Base-by-base conservation (phyloP, 2,888 invertebrate genomes). In the Saturnia japonica region DNA sequence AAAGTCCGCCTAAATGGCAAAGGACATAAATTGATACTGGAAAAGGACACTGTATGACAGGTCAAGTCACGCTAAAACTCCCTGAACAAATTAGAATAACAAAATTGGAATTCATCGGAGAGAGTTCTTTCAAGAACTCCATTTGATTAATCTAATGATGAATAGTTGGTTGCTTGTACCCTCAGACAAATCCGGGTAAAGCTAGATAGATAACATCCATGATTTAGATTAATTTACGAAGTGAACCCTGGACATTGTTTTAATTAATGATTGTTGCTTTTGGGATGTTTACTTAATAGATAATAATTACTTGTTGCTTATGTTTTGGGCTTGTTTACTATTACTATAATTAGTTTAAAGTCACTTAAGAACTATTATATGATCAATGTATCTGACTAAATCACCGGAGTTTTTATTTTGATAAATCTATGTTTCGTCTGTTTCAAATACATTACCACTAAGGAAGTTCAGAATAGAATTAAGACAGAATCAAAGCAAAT, bases 151-250 rank as follows among this genome's bases (percentile, higher is more conserved):
- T 60, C 25, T 60, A 28, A 60, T 28, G 14, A 3, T 12, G 22
- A 22, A 54, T 1, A n/a, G 14, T 8, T n/a, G 0, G 57, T 60
- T 60, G 57, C 19, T 60, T 28, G 25, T 25, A 14, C 57, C 22
- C 54, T 28, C n/a, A 54, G 14, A n/a, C 4, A 22, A 68, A 40
- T 54, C 12, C 22, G 54, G 25, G 54, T 51, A 54, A 54, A 54
- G 34, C 54, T n/a, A 42, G 70, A 70, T 25, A 43, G 66, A 43
- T 67, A 25, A 25, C 54, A 43, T 47, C 42, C 43, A 40, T 43
- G 54, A 67, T 67, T 70, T 66, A 25, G 54, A 67, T 22, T 51
- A 54, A 67, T 54, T 51, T 40, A 16, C 40, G n/a, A 62, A 62
- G 28, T 62, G 16, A 62, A 16, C 34, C 16, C 40, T 40, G 64